phyloP scores from a whole-genome alignment of 2,797 vertebrate species.

The Gephyroberyx darwinii region DNA sequence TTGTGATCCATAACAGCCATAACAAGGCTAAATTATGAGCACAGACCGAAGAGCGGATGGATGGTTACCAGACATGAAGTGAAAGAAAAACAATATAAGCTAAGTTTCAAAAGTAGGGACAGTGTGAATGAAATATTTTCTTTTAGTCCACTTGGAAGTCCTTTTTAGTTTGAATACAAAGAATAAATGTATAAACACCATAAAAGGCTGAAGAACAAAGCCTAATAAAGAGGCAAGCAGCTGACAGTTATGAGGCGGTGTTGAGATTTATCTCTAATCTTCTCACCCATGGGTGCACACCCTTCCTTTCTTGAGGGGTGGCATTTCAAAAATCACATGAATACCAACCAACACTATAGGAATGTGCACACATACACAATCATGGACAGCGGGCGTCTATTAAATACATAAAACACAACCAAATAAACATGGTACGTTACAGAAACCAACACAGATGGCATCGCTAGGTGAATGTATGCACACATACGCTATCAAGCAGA shows the following conservation, averaged over 20 bases:
- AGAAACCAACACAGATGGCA: conserved; percentile 17
- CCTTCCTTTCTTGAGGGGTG: conserved; percentile 15
- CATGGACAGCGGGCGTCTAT: neutral
- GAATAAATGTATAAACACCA: conserved; percentile 24
- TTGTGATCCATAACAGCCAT: conserved; percentile 6
- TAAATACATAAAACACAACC: conserved; percentile 25
- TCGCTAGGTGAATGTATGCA: conserved; percentile 37
- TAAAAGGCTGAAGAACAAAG: conserved; percentile 28
- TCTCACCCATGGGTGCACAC: conserved; percentile 16
- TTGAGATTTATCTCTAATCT: conserved; percentile 35
- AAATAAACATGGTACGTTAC: neutral
- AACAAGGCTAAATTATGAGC: neutral
- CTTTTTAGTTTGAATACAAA: conserved; percentile 25
- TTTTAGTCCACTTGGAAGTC: conserved; percentile 7
- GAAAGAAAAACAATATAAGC: neutral
- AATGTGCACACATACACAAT: conserved; percentile 17
- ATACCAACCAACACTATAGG: neutral
- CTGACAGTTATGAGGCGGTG: conserved; percentile 30
- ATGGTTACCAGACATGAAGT: conserved; percentile 8
- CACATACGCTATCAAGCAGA: neutral
- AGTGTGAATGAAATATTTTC: conserved; percentile 19
- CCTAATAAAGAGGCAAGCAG: conserved; percentile 40
- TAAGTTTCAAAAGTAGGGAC: conserved; percentile 1
- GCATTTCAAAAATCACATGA: conserved; percentile 31
- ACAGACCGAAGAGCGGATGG: conserved; percentile 1